These are phyloP conservation scores for Smutsia temminckii DNA, from an alignment of 2,797 vertebrate species.

Conservation along the genomic window DNA sequence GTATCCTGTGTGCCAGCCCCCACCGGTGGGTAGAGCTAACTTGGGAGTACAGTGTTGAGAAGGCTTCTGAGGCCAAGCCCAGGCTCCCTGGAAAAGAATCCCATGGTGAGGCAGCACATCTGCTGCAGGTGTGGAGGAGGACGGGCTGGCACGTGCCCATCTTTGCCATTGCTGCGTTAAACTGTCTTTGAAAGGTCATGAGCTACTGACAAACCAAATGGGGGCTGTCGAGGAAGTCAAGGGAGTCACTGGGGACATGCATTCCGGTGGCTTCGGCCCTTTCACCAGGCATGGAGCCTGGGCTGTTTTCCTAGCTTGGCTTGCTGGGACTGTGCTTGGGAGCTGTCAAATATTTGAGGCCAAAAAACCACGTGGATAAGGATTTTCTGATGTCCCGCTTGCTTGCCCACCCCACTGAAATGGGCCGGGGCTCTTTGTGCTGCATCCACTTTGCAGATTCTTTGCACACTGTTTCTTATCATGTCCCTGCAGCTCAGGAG, in stretches of 20 bases:
- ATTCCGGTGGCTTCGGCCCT: background rate
- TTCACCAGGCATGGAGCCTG: background rate
- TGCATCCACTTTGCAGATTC: rapidly evolving
- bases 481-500: background rate
- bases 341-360: background rate
- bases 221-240: background rate
- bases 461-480: rapidly evolving
- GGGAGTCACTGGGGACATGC: background rate
- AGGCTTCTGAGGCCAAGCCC: background rate
- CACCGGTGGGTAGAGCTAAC: background rate
- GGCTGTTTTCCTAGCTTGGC: background rate
- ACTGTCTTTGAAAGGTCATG: background rate
- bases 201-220: background rate
- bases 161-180: background rate
- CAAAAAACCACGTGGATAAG: background rate
- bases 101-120: rapidly evolving
- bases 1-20: background rate
- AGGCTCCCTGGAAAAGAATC: background rate
- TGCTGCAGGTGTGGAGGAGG: background rate
- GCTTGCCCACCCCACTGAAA: background rate
- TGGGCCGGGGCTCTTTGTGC: rapidly evolving
- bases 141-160: rapidly evolving
- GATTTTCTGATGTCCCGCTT: background rate
- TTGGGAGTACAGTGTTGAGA: background rate
- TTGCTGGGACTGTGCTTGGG: background rate